A percentile compares a stretch with the other conserved stretches of the same genome.
Evolutionary conservation across 2,888 invertebrate genomes (phyloP).

Genomic region (Leptopilina syphax): DNA sequence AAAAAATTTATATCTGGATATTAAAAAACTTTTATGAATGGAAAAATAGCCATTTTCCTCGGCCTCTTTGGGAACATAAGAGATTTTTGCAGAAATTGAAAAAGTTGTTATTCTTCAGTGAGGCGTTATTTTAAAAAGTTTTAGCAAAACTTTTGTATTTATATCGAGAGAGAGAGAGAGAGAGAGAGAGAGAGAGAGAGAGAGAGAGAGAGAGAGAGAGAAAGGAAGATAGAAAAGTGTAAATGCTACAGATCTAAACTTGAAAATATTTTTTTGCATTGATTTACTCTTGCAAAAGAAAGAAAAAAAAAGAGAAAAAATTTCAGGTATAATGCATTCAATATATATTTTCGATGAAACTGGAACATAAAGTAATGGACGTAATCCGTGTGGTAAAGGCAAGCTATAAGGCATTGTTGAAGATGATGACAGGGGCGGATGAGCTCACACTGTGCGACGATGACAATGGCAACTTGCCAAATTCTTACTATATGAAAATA

Average conservation of each 20-base stretch:
- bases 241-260: background rate
- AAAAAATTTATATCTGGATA: background rate
- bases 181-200: background rate
- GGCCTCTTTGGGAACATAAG: background rate
- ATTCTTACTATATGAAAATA: constrained; percentile 67
- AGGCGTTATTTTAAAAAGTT: constrained; percentile 17
- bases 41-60: background rate
- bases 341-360: constrained; percentile 47
- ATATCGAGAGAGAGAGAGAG: background rate
- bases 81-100: constrained; percentile 21
- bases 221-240: no score
- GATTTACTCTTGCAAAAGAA: background rate
- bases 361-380: constrained; percentile 59
- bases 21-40: background rate
- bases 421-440: constrained; percentile 48
- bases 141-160: background rate
- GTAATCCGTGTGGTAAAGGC: constrained; percentile 53
- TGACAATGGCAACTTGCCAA: constrained; percentile 64
- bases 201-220: no score
- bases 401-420: constrained; percentile 41
- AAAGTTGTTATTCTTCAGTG: constrained; percentile 23
- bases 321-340: background rate
- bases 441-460: constrained; percentile 58
- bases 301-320: background rate
- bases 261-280: background rate